phyloP scores from a whole-genome alignment of 2,888 invertebrate genomes.

The Sphaerophoria taeniata region DNA sequence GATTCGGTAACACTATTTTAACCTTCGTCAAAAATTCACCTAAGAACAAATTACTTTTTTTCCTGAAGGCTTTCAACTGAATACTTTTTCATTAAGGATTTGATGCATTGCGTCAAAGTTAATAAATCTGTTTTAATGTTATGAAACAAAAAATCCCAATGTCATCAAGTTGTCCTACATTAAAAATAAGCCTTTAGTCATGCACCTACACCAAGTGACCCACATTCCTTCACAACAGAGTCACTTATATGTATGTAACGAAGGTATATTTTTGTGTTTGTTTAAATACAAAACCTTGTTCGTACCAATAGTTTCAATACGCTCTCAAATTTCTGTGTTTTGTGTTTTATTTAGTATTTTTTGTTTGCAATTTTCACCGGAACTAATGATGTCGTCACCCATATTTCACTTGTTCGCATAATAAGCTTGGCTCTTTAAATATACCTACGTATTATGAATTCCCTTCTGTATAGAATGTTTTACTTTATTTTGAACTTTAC shows the following conservation, averaged over 20 bases:
- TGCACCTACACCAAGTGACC: slow-evolving; percentile 28
- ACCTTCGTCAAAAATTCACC: too few species aligned
- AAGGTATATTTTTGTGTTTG: too few species aligned
- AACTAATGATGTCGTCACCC: slow-evolving; percentile 69
- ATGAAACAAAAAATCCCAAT: neutral
- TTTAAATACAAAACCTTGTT: neutral
- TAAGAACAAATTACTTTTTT: too few species aligned
- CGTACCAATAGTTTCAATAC: neutral
- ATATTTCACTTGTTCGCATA: slow-evolving; percentile 53
- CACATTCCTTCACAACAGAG: slow-evolving; percentile 14
- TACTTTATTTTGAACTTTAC: neutral
- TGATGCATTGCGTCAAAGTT: too few species aligned
- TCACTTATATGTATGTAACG: neutral
- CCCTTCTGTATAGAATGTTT: slow-evolving; percentile 30
- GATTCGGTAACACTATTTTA: too few species aligned
- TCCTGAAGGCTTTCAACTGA: too few species aligned
- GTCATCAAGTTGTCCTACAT: slow-evolving; percentile 23
- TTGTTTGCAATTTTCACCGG: slow-evolving; percentile 45
- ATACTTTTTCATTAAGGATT: too few species aligned
- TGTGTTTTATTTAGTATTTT: neutral
- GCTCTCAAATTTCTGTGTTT: slow-evolving; percentile 12
- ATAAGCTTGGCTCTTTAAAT: slow-evolving; percentile 23
- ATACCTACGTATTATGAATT: neutral
- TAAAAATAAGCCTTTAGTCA: slow-evolving; percentile 20
- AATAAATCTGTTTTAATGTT: too few species aligned